A percentile compares a stretch with the other conserved stretches of the same genome.
These are phyloP conservation scores for Zoanthus sansibaricus DNA, from an alignment of 92 coral and sea anemone species.

Conservation along the genomic window DNA sequence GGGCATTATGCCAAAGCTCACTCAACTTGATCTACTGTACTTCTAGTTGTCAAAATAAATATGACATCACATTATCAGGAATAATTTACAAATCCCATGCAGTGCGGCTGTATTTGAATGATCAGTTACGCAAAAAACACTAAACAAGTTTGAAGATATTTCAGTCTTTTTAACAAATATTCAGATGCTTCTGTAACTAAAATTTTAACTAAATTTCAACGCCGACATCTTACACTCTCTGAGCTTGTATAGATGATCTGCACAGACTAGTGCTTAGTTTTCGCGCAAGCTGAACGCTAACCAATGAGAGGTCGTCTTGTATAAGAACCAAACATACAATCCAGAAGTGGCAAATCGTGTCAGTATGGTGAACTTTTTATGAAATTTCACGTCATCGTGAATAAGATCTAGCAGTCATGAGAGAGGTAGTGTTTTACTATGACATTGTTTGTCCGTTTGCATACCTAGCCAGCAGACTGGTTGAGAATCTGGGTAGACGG, in stretches of 20 bases:
- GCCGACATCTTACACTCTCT: no score
- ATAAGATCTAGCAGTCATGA: constrained; percentile 53
- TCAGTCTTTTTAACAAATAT: no score
- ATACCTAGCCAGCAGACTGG: constrained; percentile 87
- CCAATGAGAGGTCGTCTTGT: constrained; percentile 20
- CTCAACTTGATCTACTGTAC: neutral
- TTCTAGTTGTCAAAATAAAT: constrained; percentile 19
- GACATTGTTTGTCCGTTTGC: constrained; percentile 99
- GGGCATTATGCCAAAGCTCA: neutral
- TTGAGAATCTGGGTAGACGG: constrained; percentile 85
- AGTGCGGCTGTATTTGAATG: neutral
- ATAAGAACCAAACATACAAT: neutral
- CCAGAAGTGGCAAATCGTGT: no score
- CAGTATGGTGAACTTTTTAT: neutral
- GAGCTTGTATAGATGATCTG: no score
- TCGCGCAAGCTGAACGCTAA: neutral
- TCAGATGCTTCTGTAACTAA: no score
- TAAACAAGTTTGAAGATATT: neutral
- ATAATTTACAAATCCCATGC: neutral
- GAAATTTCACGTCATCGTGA: neutral
- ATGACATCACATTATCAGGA: neutral
- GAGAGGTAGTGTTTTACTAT: constrained; percentile 89
- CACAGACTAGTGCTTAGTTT: constrained; percentile 6
- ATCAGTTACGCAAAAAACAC: neutral
- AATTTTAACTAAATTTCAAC: no score